Conservation (phyloP, 2,113 vertebrate species). For the Pimephales promelas region DNA sequence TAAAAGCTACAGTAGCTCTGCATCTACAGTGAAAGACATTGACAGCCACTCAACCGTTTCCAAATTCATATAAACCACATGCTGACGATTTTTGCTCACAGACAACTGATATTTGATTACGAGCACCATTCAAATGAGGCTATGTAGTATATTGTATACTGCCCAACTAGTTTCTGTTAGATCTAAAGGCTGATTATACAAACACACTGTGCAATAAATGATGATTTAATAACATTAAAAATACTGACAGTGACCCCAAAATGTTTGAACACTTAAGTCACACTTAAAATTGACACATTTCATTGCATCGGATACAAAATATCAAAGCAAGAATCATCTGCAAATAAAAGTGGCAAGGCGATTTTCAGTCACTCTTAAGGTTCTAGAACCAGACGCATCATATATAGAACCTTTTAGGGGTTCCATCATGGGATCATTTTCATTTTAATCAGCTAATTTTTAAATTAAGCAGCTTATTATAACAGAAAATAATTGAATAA, state of each 20-base stretch:
- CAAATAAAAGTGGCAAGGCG: not conserved
- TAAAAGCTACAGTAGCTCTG: slow-evolving; percentile 34
- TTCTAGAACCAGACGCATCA: too few species aligned
- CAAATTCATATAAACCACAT: not conserved
- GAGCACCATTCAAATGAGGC: slow-evolving; percentile 1
- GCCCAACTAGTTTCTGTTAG: slow-evolving; percentile 6
- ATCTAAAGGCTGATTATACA: slow-evolving; percentile 17
- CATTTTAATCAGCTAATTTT: too few species aligned
- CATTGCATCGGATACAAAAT: not conserved
- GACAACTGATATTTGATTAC: not conserved
- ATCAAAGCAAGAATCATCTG: not conserved
- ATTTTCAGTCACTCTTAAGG: too few species aligned
- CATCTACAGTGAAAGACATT: slow-evolving; percentile 37
- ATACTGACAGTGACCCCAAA: slow-evolving; percentile 15
- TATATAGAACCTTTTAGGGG: too few species aligned
- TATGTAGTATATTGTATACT: slow-evolving; percentile 3
- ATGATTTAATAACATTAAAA: slow-evolving; percentile 15
- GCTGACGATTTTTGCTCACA: slow-evolving; percentile 20
- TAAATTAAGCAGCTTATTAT: too few species aligned
- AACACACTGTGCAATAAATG: slow-evolving; percentile 33
- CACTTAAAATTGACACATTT: not conserved
- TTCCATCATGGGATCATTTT: too few species aligned
- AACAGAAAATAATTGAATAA: too few species aligned
- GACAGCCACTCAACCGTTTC: slow-evolving; percentile 2
- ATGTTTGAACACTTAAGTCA: slow-evolving; percentile 9